Base-by-base conservation (phyloP, 2,797 vertebrate genomes). In the Coilia nasus region DNA sequence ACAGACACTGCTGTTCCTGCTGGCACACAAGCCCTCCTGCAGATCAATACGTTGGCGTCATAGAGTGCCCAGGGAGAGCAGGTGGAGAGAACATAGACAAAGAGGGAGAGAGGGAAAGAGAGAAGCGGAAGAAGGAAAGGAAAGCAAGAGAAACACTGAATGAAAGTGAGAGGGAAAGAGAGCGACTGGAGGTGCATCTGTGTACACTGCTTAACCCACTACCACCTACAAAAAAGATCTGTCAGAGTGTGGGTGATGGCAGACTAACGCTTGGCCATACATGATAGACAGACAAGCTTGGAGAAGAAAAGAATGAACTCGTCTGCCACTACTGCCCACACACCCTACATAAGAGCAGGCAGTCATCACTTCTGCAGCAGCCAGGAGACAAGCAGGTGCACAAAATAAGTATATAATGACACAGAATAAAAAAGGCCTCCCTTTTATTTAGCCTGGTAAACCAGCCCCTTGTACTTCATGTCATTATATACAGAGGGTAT, bases 11-110 rank as follows among this genome's bases (percentile, higher is more conserved):
- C 82, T 86, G 85, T 50, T 88, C 88, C 71, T 44, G 71, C 71
- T 78, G 71, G 71, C 71, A 83, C 87, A 82, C 71, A 60, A 85
- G 60, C 25, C 28, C 59, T 86, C 41, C 84, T 46, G 75, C 83
- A 46, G 83, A 88, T 90, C 88, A 82, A 89, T 90, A 82, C 25
- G 21, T 78, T 35, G 81, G 12, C 83, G 57, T 87, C 71, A n/a
- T 25, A 25, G 81, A 28, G 82, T n/a, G 10, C 46, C 31, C 35
- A 14, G 71, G 31, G 31, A 59, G 54, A 23, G 56, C 31, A 31
- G 81, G 10, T 3, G n/a, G 31, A 2, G 0, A 41, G 71, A 78
- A 35, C 35, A 78, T 25, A 78, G 35, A 78, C 7, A 78, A 1
- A 19, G 31, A 85, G 82, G 84, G 81, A 80, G 19, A 46, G 54